Base-by-base conservation (phyloP, 2,113 vertebrate species). In the Oncorhynchus kisutch region DNA sequence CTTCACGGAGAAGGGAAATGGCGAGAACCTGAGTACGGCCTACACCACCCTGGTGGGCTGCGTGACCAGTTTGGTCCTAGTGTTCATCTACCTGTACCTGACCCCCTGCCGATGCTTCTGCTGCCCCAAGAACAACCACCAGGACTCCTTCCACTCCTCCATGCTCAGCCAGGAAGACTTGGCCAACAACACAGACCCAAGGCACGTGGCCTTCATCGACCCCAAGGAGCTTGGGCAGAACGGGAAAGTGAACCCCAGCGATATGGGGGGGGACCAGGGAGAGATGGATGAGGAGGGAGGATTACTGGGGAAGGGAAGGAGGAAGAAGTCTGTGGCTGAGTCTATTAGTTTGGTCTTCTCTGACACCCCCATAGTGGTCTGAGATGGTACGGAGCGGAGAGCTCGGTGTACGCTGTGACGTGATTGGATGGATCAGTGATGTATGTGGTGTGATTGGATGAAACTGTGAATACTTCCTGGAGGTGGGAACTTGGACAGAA, bases 11-110 rank as follows among this genome's bases (percentile, higher is more conserved):
- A 91, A 94, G 0, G 94, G 93, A 3, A 77, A 86, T 5, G 92
- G 94, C 0, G 97, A 98, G 67, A 93, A 94, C 51, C 92, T 99
- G 69, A 99, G 97, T 92, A 99, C 98, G 0, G 98, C 95, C 0
- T 99, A 99, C 82, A 99, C 98, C 82, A 99, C 98, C 0, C 87
- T 99, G n/a, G 96, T 98, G 84, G 97, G 97, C 71, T 99, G 97
- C 72, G 92, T 99, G 85, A 95, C 96, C 71, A 99, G 98, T 12
- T 97, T 97, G 78, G 94, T 99, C 79, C 92, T 99, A 83, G 97
- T 99, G 27, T 94, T 99, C 73, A 96, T 99, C 89, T 99, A 99
- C 85, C 93, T 99, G 85, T 99, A 97, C 87, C 91, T 99, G 86
- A 99, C 98, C 0, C 98, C 98, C 0, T 99, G 98, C 70, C 96